A percentile compares a stretch with the other conserved stretches of the same genome.
Evolutionary conservation across 1,140 invertebrate species (phyloP).

Genomic region (Drosophila jambulina): DNA sequence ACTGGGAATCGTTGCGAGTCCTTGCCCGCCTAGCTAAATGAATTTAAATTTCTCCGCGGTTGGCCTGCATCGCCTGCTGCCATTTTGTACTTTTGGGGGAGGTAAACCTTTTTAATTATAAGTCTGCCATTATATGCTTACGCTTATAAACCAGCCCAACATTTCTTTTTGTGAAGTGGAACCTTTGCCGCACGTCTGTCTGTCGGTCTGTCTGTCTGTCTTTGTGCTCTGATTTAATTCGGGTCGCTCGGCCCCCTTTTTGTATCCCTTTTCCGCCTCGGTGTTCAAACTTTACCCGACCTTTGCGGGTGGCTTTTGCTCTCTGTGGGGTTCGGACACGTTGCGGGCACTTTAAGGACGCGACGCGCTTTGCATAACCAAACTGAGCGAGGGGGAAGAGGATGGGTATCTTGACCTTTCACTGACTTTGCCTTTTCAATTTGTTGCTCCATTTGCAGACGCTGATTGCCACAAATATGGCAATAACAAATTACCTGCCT

Average conservation of each 20-base stretch:
- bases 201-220: neutral
- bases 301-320: slow-evolving; percentile 40
- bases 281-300: slow-evolving; percentile 23
- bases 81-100: slow-evolving; percentile 3
- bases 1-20: slow-evolving; percentile 5
- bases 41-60: slow-evolving; percentile 47
- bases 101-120: slow-evolving; percentile 45
- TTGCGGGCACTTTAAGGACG: slow-evolving; percentile 78
- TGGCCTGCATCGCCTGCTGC: slow-evolving; percentile 12
- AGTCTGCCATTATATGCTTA: slow-evolving; percentile 46
- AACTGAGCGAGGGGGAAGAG: neutral
- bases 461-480: slow-evolving; percentile 77
- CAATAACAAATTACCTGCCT: slow-evolving; percentile 68
- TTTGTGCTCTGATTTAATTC: slow-evolving; percentile 70
- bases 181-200: slow-evolving; percentile 28
- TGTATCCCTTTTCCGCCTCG: slow-evolving; percentile 18
- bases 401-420: slow-evolving; percentile 37
- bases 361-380: slow-evolving; percentile 65
- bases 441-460: slow-evolving; percentile 70
- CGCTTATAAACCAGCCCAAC: slow-evolving; percentile 17
- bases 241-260: slow-evolving; percentile 16
- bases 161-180: neutral
- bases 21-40: slow-evolving; percentile 23
- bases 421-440: slow-evolving; percentile 55
- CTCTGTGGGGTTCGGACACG: slow-evolving; percentile 26